Evolutionary conservation across 2,888 invertebrate species (phyloP).

Genomic region (Mellilla xanthometata): DNA sequence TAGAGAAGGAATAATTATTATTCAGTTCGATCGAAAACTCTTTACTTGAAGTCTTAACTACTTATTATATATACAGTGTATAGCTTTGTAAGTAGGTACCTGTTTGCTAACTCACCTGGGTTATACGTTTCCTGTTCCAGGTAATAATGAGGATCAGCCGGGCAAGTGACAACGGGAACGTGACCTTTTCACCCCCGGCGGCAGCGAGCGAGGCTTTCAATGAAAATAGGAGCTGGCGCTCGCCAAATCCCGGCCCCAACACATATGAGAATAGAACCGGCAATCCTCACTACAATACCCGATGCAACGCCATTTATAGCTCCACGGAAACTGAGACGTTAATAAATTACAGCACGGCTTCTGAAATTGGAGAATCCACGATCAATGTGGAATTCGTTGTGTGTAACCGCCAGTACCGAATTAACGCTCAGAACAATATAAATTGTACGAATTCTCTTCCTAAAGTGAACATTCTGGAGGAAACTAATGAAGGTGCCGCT

Average conservation of each 20-base stretch:
- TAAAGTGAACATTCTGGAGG: conserved; percentile 52
- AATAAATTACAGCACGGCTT: conserved; percentile 39
- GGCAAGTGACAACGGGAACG: conserved; percentile 63
- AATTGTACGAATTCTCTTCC: conserved; percentile 33
- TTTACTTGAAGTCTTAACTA: no score
- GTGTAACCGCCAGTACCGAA: conserved; percentile 65
- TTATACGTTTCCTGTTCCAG: conserved; percentile 46
- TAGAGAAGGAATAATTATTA: no score
- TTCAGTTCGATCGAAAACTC: no score
- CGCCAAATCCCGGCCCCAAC: conserved; percentile 38
- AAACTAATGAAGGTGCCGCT: conserved; percentile 34
- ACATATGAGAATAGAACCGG: conserved; percentile 41
- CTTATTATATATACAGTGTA: no score
- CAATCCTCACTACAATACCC: conserved; percentile 45
- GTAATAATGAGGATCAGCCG: conserved; percentile 67
- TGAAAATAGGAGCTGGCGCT: conserved; percentile 48
- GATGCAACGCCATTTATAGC: conserved; percentile 44
- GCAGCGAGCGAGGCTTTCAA: conserved; percentile 37
- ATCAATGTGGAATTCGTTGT: conserved; percentile 47
- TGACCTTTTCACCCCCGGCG: conserved; percentile 44
- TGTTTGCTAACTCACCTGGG: no score
- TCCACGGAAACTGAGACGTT: conserved; percentile 41
- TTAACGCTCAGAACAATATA: conserved; percentile 52
- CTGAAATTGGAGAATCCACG: conserved; percentile 36
- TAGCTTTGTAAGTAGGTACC: no score